Conservation (phyloP, 2,888 invertebrate genomes). For the Drepana falcataria region DNA sequence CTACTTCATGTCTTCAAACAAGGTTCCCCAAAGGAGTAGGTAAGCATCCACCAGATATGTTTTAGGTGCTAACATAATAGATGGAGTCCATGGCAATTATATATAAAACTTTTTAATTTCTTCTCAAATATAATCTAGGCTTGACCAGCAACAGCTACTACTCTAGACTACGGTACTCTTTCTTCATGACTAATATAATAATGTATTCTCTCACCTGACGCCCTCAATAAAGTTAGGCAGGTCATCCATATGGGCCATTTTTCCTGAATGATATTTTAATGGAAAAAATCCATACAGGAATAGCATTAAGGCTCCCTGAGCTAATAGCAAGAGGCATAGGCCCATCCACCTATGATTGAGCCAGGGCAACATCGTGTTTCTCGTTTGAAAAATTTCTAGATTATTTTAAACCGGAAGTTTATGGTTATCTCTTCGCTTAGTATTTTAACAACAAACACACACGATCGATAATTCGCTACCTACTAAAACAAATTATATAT, state of each 20-base stretch:
- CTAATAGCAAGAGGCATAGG: constrained; percentile 56
- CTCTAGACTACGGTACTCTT: too few relatives aligned
- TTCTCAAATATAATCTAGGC: too few relatives aligned
- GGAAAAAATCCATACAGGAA: constrained; percentile 82
- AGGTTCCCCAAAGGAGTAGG: too few relatives aligned
- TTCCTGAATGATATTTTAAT: constrained; percentile 71
- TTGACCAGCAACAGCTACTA: too few relatives aligned
- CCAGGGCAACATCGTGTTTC: constrained; percentile 51
- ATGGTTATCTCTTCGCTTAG: neutral
- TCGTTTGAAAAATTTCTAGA: too few relatives aligned
- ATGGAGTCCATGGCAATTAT: too few relatives aligned
- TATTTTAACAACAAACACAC: neutral
- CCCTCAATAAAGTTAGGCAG: constrained; percentile 75
- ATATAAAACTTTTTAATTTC: too few relatives aligned
- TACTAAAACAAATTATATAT: neutral
- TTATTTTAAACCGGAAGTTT: neutral
- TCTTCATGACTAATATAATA: too few relatives aligned
- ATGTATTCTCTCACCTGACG: constrained; percentile 56
- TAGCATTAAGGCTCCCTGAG: constrained; percentile 55
- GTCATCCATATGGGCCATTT: constrained; percentile 67
- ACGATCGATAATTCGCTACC: neutral
- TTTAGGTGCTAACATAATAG: too few relatives aligned
- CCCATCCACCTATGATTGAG: constrained; percentile 65
- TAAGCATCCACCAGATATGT: too few relatives aligned
- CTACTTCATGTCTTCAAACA: too few relatives aligned